phyloP scores from a whole-genome alignment of 92 coral and sea anemone species.

The Chrysogorgia sp. region DNA sequence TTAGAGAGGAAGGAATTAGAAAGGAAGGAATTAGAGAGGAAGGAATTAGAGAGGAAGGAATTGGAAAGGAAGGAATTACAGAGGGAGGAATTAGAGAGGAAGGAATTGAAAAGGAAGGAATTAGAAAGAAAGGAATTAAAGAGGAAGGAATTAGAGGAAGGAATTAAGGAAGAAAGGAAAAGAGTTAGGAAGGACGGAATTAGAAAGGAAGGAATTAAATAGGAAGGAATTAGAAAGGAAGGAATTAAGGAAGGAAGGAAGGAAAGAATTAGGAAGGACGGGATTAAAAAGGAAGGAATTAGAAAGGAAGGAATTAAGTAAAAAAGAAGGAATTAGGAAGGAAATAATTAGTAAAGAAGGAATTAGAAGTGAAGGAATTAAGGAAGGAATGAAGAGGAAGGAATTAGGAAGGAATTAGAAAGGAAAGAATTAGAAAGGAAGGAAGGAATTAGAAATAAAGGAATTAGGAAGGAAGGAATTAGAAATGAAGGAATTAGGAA shows the following conservation, averaged over 20 bases:
- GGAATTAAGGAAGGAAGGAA: neutral
- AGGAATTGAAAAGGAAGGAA: neutral
- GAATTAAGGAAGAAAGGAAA: neutral
- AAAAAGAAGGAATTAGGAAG: too few species aligned
- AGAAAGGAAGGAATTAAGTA: too few species aligned
- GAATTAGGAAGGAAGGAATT: neutral
- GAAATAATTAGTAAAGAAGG: too few species aligned
- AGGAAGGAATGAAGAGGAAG: too few species aligned
- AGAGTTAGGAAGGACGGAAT: neutral
- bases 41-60: neutral
- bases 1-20: neutral
- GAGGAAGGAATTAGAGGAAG: neutral
- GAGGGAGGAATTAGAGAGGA: neutral
- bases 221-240: too few species aligned
- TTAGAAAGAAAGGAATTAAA: neutral
- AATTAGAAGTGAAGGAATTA: too few species aligned
- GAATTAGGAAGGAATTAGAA: too few species aligned
- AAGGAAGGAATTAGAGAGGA: too few species aligned
- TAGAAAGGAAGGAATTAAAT: neutral
- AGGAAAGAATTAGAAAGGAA: too few species aligned
- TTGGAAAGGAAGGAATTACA: too few species aligned
- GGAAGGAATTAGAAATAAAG: too few species aligned
- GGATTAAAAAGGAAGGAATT: neutral
- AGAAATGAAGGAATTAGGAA: too few species aligned
- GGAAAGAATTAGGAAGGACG: neutral